Conservation (phyloP, 1,140 invertebrate species). For the Heliconius melpomene region DNA sequence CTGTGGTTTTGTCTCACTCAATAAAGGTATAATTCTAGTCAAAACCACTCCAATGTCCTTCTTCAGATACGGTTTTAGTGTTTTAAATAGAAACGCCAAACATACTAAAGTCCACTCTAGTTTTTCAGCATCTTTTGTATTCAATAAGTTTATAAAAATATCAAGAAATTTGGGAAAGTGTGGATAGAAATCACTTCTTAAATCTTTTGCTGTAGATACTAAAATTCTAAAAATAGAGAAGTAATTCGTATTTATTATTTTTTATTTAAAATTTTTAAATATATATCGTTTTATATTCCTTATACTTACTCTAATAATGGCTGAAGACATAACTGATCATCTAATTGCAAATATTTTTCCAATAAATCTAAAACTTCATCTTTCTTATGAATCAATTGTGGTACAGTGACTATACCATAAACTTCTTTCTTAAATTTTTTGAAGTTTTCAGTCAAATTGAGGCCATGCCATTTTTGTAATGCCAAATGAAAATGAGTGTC, state of each 20-base stretch:
- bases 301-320: constrained; percentile 90
- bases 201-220: constrained; percentile 91
- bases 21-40: constrained; percentile 87
- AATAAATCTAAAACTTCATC: constrained; percentile 87
- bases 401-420: constrained; percentile 87
- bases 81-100: constrained; percentile 94
- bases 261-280: not conserved
- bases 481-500: constrained; percentile 90
- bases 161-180: constrained; percentile 88
- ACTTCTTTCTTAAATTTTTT: constrained; percentile 88
- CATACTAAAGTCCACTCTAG: constrained; percentile 92
- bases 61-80: constrained; percentile 90
- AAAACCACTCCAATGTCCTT: constrained; percentile 90
- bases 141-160: constrained; percentile 86
- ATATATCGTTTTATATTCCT: not conserved
- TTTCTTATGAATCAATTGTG: constrained; percentile 90
- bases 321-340: constrained; percentile 87
- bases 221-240: constrained; percentile 83
- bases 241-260: not conserved
- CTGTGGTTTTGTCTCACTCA: constrained; percentile 86
- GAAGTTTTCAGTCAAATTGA: constrained; percentile 93
- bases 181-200: constrained; percentile 92
- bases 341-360: constrained; percentile 86
- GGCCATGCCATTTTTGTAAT: constrained; percentile 92
- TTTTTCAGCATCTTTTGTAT: constrained; percentile 89